Evolutionary conservation across 2,113 vertebrate genomes (phyloP).

Genomic region (Oenanthe oenanthe): DNA sequence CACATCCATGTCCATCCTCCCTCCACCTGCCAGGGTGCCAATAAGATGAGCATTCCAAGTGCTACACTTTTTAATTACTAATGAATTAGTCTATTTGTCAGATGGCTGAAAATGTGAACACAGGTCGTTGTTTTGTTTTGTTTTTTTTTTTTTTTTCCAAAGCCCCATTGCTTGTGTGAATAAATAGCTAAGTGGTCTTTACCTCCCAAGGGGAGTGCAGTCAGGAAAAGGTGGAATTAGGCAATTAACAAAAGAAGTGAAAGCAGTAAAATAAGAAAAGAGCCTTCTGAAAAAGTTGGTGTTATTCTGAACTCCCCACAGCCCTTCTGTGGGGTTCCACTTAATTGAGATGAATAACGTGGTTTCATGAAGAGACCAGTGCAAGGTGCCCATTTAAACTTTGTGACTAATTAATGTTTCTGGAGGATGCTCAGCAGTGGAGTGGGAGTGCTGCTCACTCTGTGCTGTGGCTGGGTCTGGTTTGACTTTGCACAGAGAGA

Average conservation of each 20-base stretch:
- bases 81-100: constrained; percentile 59
- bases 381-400: constrained; percentile 46
- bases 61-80: constrained; percentile 54
- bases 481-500: neutral
- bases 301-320: constrained; percentile 29
- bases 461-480: neutral
- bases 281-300: constrained; percentile 32
- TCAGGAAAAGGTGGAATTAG: constrained; percentile 56
- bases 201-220: constrained; percentile 15
- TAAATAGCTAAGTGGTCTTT: constrained; percentile 63
- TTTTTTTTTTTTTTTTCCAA: constrained; percentile 15
- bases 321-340: constrained; percentile 54
- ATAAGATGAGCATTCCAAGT: constrained; percentile 28
- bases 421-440: constrained; percentile 35
- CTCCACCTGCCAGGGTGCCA: neutral
- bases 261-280: constrained; percentile 60
- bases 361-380: neutral
- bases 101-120: constrained; percentile 55
- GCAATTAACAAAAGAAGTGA: constrained; percentile 63
- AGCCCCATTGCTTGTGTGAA: constrained; percentile 37
- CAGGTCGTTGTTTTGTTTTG: no score
- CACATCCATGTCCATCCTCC: neutral
- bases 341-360: constrained; percentile 47
- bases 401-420: constrained; percentile 59
- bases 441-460: neutral